These are phyloP conservation scores for Spinibarbus caldwelli DNA, from an alignment of 2,797 vertebrate genomes.

Conservation along the genomic window DNA sequence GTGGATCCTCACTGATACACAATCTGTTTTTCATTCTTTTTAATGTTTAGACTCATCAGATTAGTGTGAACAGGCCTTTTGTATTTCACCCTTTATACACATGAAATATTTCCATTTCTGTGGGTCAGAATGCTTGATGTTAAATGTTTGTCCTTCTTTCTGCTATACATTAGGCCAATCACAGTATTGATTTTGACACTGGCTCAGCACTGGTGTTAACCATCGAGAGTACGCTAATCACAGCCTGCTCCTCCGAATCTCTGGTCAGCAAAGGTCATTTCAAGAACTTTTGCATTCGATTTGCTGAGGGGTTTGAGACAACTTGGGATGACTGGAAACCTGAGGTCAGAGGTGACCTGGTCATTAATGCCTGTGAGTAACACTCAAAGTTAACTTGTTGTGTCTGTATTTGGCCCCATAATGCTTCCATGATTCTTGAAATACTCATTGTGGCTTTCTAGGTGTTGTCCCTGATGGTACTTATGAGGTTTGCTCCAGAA, in stretches of 20 bases:
- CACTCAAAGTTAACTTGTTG: neutral
- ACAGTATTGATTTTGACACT: conserved; percentile 92
- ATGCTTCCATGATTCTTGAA: neutral
- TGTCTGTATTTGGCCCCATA: neutral
- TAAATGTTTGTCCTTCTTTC: conserved; percentile 19
- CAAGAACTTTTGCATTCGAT: conserved; percentile 99
- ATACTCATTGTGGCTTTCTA: conserved; percentile 60
- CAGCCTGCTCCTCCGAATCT: conserved; percentile 97
- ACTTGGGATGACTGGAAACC: conserved; percentile 99
- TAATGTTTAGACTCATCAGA: neutral
- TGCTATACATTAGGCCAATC: conserved; percentile 83
- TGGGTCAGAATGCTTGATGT: neutral
- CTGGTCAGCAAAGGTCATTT: conserved; percentile 99
- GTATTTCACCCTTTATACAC: neutral
- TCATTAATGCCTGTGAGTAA: conserved; percentile 98
- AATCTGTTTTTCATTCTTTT: neutral
- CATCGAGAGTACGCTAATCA: conserved; percentile 98
- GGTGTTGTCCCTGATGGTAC: conserved; percentile 98
- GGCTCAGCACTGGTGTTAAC: conserved; percentile 96
- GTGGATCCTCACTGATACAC: conserved; percentile 57
- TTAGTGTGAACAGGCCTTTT: neutral
- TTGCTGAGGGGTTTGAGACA: conserved; percentile 98
- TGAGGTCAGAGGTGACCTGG: conserved; percentile 89
- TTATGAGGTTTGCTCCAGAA: conserved; percentile 98
- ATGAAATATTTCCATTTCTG: neutral